Conservation (phyloP, 2,888 invertebrate genomes). For the Euplexia lucipara region DNA sequence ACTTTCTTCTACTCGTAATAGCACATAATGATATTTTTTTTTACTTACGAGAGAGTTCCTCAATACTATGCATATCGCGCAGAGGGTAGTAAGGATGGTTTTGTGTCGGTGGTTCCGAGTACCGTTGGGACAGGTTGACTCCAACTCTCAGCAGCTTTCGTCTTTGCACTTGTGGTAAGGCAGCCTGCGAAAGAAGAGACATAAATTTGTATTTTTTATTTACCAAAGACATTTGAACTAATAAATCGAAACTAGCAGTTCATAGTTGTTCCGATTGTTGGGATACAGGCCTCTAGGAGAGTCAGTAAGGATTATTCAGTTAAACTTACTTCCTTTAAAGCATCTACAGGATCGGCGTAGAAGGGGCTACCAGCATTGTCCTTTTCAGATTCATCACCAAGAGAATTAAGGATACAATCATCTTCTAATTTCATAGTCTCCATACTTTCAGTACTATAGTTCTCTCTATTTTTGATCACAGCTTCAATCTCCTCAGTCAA, state of each 20-base stretch:
- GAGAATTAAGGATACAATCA: conserved; percentile 75
- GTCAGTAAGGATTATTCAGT: neutral
- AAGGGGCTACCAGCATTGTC: conserved; percentile 96
- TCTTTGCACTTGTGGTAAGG: conserved; percentile 84
- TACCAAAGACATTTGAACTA: neutral
- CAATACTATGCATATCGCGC: conserved; percentile 89
- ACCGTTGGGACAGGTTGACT: conserved; percentile 89
- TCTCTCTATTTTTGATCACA: conserved; percentile 83
- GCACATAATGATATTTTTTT: no score
- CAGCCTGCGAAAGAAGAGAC: conserved; percentile 75
- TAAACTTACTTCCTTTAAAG: conserved; percentile 91
- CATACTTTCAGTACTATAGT: conserved; percentile 86
- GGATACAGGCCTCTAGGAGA: no score
- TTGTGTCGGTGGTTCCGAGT: conserved; percentile 92
- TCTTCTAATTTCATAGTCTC: conserved; percentile 88
- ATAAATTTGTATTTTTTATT: neutral
- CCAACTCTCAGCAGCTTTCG: conserved; percentile 85
- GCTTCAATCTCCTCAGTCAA: conserved; percentile 88
- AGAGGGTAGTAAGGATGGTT: conserved; percentile 88
- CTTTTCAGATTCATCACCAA: conserved; percentile 82
- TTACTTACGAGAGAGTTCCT: conserved; percentile 88
- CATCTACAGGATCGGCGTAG: conserved; percentile 97
- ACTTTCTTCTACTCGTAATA: no score
- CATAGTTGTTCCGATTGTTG: no score
- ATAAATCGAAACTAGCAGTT: no score